Conservation (phyloP, 2,888 invertebrate species). For the Aphodius granarius region DNA sequence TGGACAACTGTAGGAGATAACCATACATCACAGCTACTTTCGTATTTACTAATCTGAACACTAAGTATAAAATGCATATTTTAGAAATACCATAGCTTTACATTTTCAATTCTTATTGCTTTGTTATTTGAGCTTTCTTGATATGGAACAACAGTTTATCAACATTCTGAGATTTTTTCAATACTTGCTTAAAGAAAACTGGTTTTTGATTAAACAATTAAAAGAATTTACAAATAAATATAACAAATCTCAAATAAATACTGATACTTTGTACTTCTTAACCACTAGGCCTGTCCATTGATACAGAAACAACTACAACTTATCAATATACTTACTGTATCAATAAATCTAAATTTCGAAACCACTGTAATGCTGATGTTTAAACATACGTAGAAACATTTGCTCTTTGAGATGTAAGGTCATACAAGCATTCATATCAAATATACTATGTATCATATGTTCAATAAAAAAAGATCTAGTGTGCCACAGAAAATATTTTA, state of each 20-base stretch:
- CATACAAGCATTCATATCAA: no score
- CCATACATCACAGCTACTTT: neutral
- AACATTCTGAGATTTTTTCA: neutral
- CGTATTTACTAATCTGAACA: neutral
- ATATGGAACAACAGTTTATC: neutral
- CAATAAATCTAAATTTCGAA: no score
- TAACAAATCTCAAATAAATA: constrained; percentile 21
- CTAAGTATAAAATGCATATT: neutral
- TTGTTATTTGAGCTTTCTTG: neutral
- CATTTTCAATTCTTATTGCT: neutral
- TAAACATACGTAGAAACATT: no score
- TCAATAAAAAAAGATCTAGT: no score
- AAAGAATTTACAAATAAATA: neutral
- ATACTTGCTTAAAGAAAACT: neutral
- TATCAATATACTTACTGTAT: neutral
- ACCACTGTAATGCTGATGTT: no score
- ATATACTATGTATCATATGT: no score
- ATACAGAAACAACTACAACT: neutral
- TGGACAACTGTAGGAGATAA: no score
- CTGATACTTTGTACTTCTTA: neutral
- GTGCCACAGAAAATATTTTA: no score
- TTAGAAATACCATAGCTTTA: neutral
- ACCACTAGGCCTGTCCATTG: neutral
- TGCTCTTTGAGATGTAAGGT: no score
- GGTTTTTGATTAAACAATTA: neutral